Conservation (phyloP, 2,113 vertebrate genomes). For the Nannobrachium achirus region DNA sequence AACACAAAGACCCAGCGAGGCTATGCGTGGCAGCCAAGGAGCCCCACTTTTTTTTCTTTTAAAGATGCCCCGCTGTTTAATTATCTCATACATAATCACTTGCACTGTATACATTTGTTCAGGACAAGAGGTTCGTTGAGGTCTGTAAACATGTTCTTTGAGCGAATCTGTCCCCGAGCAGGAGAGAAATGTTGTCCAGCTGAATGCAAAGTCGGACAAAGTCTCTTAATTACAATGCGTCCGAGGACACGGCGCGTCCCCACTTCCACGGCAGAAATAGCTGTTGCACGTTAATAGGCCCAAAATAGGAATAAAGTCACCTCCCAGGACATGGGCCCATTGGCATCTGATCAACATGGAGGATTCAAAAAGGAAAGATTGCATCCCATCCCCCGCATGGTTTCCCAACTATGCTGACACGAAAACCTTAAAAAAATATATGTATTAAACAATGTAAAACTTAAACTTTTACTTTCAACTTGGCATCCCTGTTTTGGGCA, state of each 20-base stretch:
- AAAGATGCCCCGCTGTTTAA: slow-evolving; percentile 73
- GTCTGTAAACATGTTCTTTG: slow-evolving; percentile 58
- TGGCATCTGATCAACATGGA: slow-evolving; percentile 28
- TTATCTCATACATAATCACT: slow-evolving; percentile 73
- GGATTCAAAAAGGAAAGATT: slow-evolving; percentile 12
- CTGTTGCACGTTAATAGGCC: slow-evolving; percentile 32
- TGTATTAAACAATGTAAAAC: no score
- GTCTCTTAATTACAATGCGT: slow-evolving; percentile 56
- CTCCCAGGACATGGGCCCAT: neutral
- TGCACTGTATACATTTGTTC: slow-evolving; percentile 67
- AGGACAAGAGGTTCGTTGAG: slow-evolving; percentile 63
- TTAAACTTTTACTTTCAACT: no score
- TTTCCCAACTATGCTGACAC: slow-evolving; percentile 12
- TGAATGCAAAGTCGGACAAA: slow-evolving; percentile 58
- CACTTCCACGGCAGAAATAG: slow-evolving; percentile 20
- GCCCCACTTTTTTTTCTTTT: slow-evolving; percentile 59
- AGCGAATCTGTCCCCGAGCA: slow-evolving; percentile 63
- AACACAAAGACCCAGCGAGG: slow-evolving; percentile 80
- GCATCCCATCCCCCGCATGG: slow-evolving; percentile 26
- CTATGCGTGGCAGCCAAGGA: slow-evolving; percentile 71
- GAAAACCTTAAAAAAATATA: slow-evolving; percentile 6
- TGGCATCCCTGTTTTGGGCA: no score
- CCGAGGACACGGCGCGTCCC: slow-evolving; percentile 41
- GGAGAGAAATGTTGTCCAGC: slow-evolving; percentile 59
- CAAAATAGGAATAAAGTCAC: slow-evolving; percentile 33